Conservation (phyloP, 2,888 invertebrate species). For the Schizotus pectinicornis region DNA sequence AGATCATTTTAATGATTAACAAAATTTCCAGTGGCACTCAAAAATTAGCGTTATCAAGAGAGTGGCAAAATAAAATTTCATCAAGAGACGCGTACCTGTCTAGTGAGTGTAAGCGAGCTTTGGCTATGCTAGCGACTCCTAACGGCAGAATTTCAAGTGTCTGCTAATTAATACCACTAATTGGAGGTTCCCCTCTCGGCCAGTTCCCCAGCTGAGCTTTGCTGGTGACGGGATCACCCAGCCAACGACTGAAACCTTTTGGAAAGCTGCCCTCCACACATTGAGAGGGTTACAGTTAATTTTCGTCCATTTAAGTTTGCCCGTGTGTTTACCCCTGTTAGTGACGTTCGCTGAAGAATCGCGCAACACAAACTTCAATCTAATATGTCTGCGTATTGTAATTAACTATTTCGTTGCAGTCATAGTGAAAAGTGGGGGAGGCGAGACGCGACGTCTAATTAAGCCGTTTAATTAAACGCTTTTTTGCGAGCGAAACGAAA, state of each 20-base stretch:
- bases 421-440: too few relatives aligned
- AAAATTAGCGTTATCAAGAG: conserved; percentile 43
- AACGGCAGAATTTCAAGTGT: conserved; percentile 55
- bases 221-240: not conserved
- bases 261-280: conserved; percentile 38
- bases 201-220: conserved; percentile 36
- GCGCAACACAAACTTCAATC: conserved; percentile 27
- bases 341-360: not conserved
- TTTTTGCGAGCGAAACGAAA: too few relatives aligned
- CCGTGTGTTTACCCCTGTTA: not conserved
- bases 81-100: conserved; percentile 33
- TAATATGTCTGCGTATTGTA: conserved; percentile 27
- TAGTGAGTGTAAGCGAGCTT: conserved; percentile 32
- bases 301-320: conserved; percentile 38
- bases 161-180: conserved; percentile 59
- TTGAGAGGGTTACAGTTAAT: conserved; percentile 41
- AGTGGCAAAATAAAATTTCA: conserved; percentile 42
- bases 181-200: conserved; percentile 54
- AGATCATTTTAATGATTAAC: conserved; percentile 25
- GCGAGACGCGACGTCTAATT: too few relatives aligned
- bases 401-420: not conserved
- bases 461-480: too few relatives aligned
- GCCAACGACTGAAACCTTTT: conserved; percentile 6
- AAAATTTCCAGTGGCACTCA: conserved; percentile 22
- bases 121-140: conserved; percentile 41